Evolutionary conservation across 2,113 vertebrate species (phyloP), one percentile per base, ranked within the genome.

Genomic region (Perca flavescens): DNA sequence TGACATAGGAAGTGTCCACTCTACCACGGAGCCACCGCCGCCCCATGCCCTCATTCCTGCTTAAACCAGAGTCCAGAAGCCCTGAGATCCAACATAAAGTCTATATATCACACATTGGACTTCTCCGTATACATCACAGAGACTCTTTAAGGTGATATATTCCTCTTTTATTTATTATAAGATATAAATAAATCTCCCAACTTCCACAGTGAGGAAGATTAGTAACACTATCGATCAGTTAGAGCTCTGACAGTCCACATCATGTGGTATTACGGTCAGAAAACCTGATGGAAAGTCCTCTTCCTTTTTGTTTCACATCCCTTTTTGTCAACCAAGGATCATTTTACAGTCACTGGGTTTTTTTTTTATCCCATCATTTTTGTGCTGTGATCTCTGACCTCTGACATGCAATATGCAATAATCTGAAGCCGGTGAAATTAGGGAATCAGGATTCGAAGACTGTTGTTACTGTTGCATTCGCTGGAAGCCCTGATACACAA

Each of bases 401-500:
- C 4, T 25, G 47, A 40, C 60, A 49, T 63, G n/a, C 31, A 3
- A n/a, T n/a, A n/a, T n/a, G 1, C 2, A 9, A 22, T 58, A 7
- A 22, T 6, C 11, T 0, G 13, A 77, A 19, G 8, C 53, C 22
- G 64, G n/a, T 25, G 11, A 69, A 36, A 15, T 60, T 60, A 11
- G 56, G 65, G 76, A 62, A 50, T 61, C 22, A 22, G 63, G 40
- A 22, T 49, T 13, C 0, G 13, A 77, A 66, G n/a, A 34, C 10
- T 65, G 40, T 63, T 56, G 56, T 28, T 31, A 19, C 5, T 62
- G 72, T 22, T 62, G 47, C 46, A 62, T 58, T 40, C 1, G 2
- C 11, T 50, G 58, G 57, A 74, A 74, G 70, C 71, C 71, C 71
- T 34, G 43, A 74, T n/a, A 74, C 43, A 74, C 57, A 43, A 74